phyloP scores from a whole-genome alignment of 2,113 vertebrate species.

The Psettodes erumei region DNA sequence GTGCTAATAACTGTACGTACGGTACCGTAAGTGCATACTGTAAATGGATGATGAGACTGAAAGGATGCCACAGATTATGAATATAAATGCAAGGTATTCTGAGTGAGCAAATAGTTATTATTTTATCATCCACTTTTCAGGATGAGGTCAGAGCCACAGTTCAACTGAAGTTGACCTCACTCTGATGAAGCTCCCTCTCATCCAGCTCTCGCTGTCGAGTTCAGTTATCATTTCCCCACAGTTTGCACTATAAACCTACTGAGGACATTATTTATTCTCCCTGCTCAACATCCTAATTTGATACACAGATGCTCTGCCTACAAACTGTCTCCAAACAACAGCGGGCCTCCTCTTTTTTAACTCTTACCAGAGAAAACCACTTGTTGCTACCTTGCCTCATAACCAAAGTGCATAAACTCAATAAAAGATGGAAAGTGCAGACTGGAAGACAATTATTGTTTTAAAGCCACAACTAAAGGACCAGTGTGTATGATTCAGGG shows the following conservation, averaged over 20 bases:
- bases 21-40: too few relatives aligned
- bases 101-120: background rate
- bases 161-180: background rate
- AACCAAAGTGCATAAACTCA: background rate
- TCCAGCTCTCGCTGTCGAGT: too few relatives aligned
- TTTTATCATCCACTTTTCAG: background rate
- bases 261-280: background rate
- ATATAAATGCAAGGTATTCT: background rate
- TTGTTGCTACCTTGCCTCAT: background rate
- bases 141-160: background rate
- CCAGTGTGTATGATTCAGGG: too few relatives aligned
- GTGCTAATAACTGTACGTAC: background rate
- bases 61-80: background rate
- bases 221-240: background rate
- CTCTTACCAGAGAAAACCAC: background rate
- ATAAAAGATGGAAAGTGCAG: background rate
- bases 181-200: background rate
- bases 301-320: background rate
- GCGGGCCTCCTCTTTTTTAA: background rate
- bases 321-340: background rate
- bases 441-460: background rate
- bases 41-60: too few relatives aligned
- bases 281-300: background rate
- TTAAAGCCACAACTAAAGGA: conserved; percentile 1
- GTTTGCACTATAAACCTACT: background rate